phyloP scores from a whole-genome alignment of 2,113 vertebrate species.

The Erinaceus europaeus region DNA sequence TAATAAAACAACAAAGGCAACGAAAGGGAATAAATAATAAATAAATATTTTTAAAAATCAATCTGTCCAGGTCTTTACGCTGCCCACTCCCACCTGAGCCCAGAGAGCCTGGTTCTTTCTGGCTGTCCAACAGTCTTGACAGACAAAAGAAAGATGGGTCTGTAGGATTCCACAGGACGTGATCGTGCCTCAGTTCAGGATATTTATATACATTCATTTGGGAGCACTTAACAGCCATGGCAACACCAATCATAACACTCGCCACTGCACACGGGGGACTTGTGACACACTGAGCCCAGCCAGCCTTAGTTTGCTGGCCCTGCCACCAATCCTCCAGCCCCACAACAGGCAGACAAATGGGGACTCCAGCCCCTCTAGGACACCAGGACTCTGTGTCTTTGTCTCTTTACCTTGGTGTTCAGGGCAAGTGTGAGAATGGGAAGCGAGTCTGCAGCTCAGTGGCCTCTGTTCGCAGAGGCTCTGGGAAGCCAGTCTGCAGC shows the following conservation, averaged over 20 bases:
- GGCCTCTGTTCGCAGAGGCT: background rate
- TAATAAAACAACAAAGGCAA: slow-evolving; percentile 23
- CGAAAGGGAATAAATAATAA: too few species aligned
- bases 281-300: background rate
- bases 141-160: background rate
- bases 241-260: background rate
- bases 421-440: slow-evolving; percentile 22
- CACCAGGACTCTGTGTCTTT: background rate
- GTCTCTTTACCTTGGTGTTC: background rate
- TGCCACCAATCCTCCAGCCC: background rate
- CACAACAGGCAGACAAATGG: background rate
- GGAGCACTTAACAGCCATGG: slow-evolving; percentile 4
- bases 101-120: background rate
- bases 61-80: background rate
- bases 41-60: too few species aligned
- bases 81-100: background rate
- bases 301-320: background rate
- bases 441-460: background rate
- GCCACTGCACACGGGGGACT: background rate
- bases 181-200: slow-evolving; percentile 12
- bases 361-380: background rate
- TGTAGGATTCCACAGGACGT: background rate
- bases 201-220: slow-evolving; percentile 17
- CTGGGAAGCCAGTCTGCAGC: slow-evolving; percentile 9
- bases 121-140: background rate